Evolutionary conservation across 1,140 invertebrate species (phyloP).

Genomic region (Pseudomyrmex gracilis): DNA sequence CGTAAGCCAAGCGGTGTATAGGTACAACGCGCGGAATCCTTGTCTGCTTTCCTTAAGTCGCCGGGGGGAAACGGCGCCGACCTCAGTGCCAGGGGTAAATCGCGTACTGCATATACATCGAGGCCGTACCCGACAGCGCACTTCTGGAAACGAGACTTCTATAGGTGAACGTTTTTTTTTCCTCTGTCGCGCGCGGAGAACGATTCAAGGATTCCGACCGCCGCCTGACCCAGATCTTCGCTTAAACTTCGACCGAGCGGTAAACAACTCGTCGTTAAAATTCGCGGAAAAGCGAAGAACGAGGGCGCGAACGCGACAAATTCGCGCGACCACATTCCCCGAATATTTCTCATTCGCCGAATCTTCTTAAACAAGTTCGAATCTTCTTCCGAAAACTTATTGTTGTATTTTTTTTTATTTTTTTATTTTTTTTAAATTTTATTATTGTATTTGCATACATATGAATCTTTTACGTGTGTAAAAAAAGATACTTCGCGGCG

Average conservation of each 20-base stretch:
- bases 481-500: too few relatives aligned
- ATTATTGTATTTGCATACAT: too few relatives aligned
- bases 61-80: conserved; percentile 22
- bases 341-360: not conserved
- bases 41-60: conserved; percentile 58
- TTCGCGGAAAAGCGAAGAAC: conserved; percentile 13
- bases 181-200: conserved; percentile 48
- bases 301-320: conserved; percentile 5
- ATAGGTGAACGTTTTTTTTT: conserved; percentile 38
- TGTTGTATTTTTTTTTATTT: not conserved
- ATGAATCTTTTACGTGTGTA: too few relatives aligned
- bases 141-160: conserved; percentile 31
- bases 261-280: conserved; percentile 64
- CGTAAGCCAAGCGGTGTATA: conserved; percentile 72
- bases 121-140: conserved; percentile 40
- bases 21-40: conserved; percentile 68
- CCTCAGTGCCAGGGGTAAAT: conserved; percentile 52
- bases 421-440: too few relatives aligned
- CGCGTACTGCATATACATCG: conserved; percentile 37
- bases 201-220: conserved; percentile 59
- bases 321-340: not conserved
- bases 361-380: not conserved
- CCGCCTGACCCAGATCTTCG: conserved; percentile 79
- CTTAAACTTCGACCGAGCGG: conserved; percentile 69
- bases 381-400: not conserved